Evolutionary conservation across 2,113 vertebrate genomes (phyloP).

Genomic region (Suncus etruscus): DNA sequence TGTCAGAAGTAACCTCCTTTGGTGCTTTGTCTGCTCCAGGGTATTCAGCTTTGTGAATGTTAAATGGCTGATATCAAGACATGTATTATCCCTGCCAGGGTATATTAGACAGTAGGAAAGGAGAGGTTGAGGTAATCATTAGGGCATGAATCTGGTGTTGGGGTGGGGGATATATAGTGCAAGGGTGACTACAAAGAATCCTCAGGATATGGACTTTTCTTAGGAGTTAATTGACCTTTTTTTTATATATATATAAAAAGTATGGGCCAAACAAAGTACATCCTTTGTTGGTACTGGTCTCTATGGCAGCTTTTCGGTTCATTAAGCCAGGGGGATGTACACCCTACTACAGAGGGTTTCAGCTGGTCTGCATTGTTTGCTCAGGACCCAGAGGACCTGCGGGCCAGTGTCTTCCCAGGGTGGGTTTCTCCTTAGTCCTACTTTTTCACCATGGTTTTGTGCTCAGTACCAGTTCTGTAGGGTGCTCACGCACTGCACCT

Average conservation of each 20-base stretch:
- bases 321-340: not conserved
- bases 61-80: too few species aligned
- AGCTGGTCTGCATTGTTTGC: not conserved
- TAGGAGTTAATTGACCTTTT: too few species aligned
- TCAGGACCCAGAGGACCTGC: too few species aligned
- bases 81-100: too few species aligned
- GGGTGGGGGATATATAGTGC: too few species aligned
- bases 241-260: too few species aligned
- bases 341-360: not conserved
- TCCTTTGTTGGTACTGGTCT: not conserved
- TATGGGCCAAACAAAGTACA: not conserved
- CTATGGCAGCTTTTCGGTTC: not conserved
- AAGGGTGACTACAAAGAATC: not conserved
- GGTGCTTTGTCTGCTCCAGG: constrained; percentile 39
- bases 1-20: constrained; percentile 27
- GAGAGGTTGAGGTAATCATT: not conserved
- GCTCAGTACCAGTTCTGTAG: not conserved
- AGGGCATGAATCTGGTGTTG: not conserved
- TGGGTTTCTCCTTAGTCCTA: too few species aligned
- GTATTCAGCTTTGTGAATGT: not conserved
- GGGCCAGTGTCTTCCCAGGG: too few species aligned
- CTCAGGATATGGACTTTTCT: too few species aligned
- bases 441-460: not conserved
- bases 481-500: not conserved
- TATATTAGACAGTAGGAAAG: not conserved